phyloP scores from a whole-genome alignment of 2,888 invertebrate genomes.

The Heteropelma amictum region DNA sequence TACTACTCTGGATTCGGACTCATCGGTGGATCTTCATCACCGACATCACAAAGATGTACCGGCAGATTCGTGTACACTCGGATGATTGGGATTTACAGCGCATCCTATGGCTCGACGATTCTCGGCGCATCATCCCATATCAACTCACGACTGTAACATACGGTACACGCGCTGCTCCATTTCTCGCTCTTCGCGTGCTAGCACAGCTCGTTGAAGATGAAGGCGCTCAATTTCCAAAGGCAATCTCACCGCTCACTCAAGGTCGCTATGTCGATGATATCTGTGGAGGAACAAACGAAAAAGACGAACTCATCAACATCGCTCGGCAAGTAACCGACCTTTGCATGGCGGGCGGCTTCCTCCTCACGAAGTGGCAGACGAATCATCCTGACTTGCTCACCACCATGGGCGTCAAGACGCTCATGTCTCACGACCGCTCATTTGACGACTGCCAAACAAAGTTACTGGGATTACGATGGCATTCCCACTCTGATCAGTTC shows the following conservation, averaged over 20 bases:
- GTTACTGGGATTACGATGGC: slow-evolving; percentile 51
- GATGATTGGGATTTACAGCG: background rate
- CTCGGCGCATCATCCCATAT: background rate
- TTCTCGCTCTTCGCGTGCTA: background rate
- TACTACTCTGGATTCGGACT: background rate
- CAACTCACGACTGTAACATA: background rate
- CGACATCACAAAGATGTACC: background rate
- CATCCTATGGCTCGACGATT: background rate
- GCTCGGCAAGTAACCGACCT: background rate
- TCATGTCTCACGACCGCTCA: background rate
- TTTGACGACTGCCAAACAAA: slow-evolving; percentile 30
- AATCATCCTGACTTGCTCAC: background rate
- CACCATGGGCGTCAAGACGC: background rate
- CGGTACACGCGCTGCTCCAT: background rate
- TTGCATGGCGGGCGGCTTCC: slow-evolving; percentile 48
- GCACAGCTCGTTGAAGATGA: background rate
- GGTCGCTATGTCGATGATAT: slow-evolving; percentile 2
- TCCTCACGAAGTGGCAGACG: slow-evolving; percentile 40
- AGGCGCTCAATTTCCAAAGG: background rate
- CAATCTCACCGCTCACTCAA: background rate
- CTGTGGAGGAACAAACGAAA: background rate
- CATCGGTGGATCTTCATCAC: background rate
- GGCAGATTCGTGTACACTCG: background rate
- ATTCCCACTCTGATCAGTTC: slow-evolving; percentile 27
- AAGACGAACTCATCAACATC: background rate